Evolutionary conservation across 2,888 invertebrate species (phyloP), one percentile per base, ranked within the genome.

Genomic region (Acronicta alni): DNA sequence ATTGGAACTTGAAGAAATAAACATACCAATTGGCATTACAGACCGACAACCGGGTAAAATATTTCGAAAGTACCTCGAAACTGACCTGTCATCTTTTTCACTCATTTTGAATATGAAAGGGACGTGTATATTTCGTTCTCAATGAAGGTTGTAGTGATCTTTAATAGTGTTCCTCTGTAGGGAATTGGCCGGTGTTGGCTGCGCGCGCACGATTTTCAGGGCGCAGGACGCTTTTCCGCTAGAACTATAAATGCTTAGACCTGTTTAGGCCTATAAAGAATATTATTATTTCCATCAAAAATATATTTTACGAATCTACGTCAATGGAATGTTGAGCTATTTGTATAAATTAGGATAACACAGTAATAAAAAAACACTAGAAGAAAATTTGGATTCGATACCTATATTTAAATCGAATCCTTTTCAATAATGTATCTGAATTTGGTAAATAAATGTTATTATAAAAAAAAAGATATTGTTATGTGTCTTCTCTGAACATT

Each of bases 181-280:
- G 87, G 85, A 84, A 84, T 80, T 79, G 84, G 75, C 85, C 82
- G 74, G 73, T 77, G 79, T 75, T 53, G 59, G 70, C 41, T 93
- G 93, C 93, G 93, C 93, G 92, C 93, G 93, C 93, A 93, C 74
- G 66, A 79, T 72, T 87, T 89, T 86, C 88, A 93, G 89, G 84
- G 93, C 93, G 93, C 93, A 93, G 91, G 93, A 90, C 91, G 83
- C 85, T 79, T 89, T 85, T 83, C 65, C 45, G 54, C 56, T 67
- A 87, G 91, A 78, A 72, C 73, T 91, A 91, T 56, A 70, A 92
- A 91, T 63, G 48, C 81, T 80, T 89, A 93, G 93, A 93, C 80
- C 75, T 10, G 84, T 20, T 53, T 49, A 49, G 4, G 18, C 47
- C 58, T 57, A 69, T 57, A 71, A 66, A 60, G 59, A 52, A 43